Evolutionary conservation across 1,140 invertebrate genomes (phyloP).

Genomic region (Heliconius melpomene): DNA sequence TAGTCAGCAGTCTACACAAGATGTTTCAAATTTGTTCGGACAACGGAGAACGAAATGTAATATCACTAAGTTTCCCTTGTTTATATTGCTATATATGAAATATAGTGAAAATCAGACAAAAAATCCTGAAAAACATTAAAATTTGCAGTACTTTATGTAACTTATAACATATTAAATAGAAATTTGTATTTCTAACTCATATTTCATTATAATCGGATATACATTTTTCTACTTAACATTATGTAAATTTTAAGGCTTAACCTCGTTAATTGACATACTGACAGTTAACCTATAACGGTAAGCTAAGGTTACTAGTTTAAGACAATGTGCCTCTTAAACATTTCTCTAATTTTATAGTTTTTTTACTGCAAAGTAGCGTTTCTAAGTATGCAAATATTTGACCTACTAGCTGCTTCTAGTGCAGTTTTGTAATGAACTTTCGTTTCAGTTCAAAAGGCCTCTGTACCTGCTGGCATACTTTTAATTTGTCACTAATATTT

Average conservation of each 20-base stretch:
- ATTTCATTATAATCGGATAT: not conserved
- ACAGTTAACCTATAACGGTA: slow-evolving; percentile 33
- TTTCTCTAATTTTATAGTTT: slow-evolving; percentile 5
- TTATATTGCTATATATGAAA: not conserved
- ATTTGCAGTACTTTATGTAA: not conserved
- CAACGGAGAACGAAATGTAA: too few relatives aligned
- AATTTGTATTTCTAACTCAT: not conserved
- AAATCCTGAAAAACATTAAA: not conserved
- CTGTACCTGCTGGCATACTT: not conserved
- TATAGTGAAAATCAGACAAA: not conserved
- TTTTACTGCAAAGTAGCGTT: slow-evolving; percentile 9
- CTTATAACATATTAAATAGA: not conserved
- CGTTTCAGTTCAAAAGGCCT: slow-evolving; percentile 7
- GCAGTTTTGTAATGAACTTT: slow-evolving; percentile 17
- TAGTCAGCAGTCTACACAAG: too few relatives aligned
- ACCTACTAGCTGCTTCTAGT: not conserved
- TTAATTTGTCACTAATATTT: slow-evolving; percentile 1
- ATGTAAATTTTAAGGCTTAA: slow-evolving; percentile 20
- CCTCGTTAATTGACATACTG: slow-evolving; percentile 27
- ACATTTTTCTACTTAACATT: not conserved
- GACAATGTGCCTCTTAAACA: slow-evolving; percentile 16
- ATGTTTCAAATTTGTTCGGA: too few relatives aligned
- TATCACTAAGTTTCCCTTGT: not conserved
- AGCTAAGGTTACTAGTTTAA: slow-evolving; percentile 18
- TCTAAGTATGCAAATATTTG: slow-evolving; percentile 19